Base-by-base conservation (phyloP, 2,888 invertebrate genomes). In the Griposia aprilina region DNA sequence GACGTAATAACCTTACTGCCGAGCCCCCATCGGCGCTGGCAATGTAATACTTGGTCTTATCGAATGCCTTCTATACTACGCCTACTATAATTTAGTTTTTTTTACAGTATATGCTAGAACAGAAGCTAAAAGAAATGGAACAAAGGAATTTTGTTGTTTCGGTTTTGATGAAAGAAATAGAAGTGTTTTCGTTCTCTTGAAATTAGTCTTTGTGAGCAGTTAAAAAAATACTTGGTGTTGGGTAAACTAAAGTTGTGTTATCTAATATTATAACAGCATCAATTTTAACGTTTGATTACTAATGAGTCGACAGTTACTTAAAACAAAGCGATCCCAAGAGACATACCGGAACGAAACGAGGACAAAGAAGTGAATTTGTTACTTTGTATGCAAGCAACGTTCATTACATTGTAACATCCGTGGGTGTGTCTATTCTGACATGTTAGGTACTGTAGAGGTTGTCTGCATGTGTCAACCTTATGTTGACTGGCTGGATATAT, bases 11-110 rank as follows among this genome's bases (percentile, higher is more conserved):
- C 80, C 80, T 84, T n/a, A 69, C 82, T 83, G 81, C 76, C 77
- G 80, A 70, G 79, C 88, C 86, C 88, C 81, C 77, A 36, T 73
- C 78, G 72, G 67, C 81, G 55, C 77, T 62, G 67, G 67, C 81
- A 36, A 74, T 76, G 77, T 81, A 81, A 88, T 85, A 87, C 88
- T 87, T 85, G 79, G 57, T 83, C 87, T 88, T 90, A 87, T 89
- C 90, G 89, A 87, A 88, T 84, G 86, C 84, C 78, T 78, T 80
- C 75, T 80, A 84, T 86, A 84, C 84, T 83, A 81, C 70, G 79
- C 74, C 79, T 82, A 87, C 85, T 88, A 85, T 86, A 81, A 86
- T 87, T 90, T 87, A 86, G 83, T 81, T 88, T 87, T 86, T 86
- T 85, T 81, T 77, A 66, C 68, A 90, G 90, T 90, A 88, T 88